A percentile compares a stretch with the other conserved stretches of the same genome.
Conservation (phyloP, 2,113 vertebrate genomes). For the Cynoglossus semilaevis region DNA sequence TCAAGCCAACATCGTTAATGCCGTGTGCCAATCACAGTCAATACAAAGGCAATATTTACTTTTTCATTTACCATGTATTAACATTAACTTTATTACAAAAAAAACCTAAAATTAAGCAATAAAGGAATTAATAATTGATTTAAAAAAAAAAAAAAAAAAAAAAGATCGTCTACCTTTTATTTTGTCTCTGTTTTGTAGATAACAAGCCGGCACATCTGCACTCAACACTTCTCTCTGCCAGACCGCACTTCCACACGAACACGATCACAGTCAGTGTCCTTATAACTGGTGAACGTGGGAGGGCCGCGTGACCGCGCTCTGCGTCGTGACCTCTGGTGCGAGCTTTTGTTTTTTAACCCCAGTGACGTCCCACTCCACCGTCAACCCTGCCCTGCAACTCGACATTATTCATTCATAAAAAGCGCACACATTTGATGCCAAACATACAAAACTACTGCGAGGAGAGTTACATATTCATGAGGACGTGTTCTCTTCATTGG, state of each 20-base stretch:
- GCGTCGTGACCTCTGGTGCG: slow-evolving; percentile 73
- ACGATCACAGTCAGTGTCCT: slow-evolving; percentile 47
- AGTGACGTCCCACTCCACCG: slow-evolving; percentile 50
- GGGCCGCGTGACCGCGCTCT: slow-evolving; percentile 38
- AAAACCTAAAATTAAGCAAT: too few relatives aligned
- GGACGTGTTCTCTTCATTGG: too few relatives aligned
- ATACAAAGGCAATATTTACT: too few relatives aligned
- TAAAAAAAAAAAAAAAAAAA: background rate
- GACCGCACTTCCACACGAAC: slow-evolving; percentile 2
- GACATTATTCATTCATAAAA: slow-evolving; percentile 68
- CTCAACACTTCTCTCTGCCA: background rate
- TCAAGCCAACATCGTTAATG: too few relatives aligned
- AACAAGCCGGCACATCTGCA: slow-evolving; percentile 56
- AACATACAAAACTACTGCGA: background rate
- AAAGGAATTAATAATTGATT: too few relatives aligned
- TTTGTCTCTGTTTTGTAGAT: slow-evolving; percentile 40
- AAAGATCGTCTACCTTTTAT: slow-evolving; percentile 43
- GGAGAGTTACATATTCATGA: too few relatives aligned
- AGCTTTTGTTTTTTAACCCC: slow-evolving; percentile 51
- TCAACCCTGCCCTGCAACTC: slow-evolving; percentile 7
- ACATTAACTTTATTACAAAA: too few relatives aligned
- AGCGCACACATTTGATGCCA: background rate
- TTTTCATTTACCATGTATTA: too few relatives aligned
- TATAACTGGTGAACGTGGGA: slow-evolving; percentile 66
- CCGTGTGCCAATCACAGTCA: too few relatives aligned